phyloP scores from a whole-genome alignment of 2,888 invertebrate species.

The Thyatira batis region DNA sequence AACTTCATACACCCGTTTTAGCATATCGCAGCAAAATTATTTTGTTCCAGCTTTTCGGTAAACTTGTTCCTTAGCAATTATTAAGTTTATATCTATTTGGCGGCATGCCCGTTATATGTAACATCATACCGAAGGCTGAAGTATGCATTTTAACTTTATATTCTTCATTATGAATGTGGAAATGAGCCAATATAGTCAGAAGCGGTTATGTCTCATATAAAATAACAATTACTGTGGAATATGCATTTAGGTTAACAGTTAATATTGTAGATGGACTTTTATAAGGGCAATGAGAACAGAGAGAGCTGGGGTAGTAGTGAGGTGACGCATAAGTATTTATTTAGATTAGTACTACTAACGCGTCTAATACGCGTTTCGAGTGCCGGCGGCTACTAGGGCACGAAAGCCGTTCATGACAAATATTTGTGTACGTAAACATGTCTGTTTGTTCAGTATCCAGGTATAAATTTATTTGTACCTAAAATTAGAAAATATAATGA shows the following conservation, averaged over 20 bases:
- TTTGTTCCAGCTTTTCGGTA: too few species aligned
- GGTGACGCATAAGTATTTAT: too few species aligned
- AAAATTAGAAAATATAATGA: too few species aligned
- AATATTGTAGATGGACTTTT: background rate
- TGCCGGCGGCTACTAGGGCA: too few species aligned
- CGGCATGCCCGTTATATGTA: slow-evolving; percentile 37
- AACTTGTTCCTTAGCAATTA: slow-evolving; percentile 42
- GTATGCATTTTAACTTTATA: slow-evolving; percentile 29
- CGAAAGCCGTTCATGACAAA: too few species aligned
- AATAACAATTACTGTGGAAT: background rate
- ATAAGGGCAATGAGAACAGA: background rate
- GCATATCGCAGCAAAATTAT: slow-evolving; percentile 10
- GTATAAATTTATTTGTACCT: too few species aligned
- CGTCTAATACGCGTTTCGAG: too few species aligned
- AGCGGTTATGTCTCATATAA: slow-evolving; percentile 3
- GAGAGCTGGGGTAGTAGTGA: background rate
- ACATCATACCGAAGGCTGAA: slow-evolving; percentile 24
- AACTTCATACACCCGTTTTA: background rate
- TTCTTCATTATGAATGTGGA: slow-evolving; percentile 26
- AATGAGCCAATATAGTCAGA: slow-evolving; percentile 18
- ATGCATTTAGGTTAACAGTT: background rate
- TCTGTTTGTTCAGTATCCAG: too few species aligned
- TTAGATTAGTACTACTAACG: too few species aligned
- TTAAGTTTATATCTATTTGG: slow-evolving; percentile 47
- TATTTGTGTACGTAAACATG: too few species aligned